Conservation (phyloP, 2,888 invertebrate genomes). For the Noctua janthina region DNA sequence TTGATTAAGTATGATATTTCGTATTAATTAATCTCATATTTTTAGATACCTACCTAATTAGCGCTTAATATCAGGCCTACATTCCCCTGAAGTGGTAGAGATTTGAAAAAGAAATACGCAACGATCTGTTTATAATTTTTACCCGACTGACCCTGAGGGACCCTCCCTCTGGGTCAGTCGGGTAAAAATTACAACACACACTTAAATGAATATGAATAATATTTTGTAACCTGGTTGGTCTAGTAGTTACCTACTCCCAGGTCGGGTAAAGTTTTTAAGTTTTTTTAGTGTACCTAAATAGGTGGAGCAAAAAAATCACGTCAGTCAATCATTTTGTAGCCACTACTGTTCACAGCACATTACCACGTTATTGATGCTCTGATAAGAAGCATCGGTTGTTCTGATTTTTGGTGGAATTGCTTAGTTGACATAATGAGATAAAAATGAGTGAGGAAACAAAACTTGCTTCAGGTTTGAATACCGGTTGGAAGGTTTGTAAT, state of each 20-base stretch:
- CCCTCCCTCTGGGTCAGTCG: too few relatives aligned
- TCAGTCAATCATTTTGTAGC: background rate
- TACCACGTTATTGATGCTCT: too few relatives aligned
- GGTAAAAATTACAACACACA: too few relatives aligned
- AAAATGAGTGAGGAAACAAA: constrained; percentile 18
- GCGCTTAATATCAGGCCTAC: background rate
- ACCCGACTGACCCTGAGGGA: background rate
- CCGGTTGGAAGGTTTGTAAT: constrained; percentile 24
- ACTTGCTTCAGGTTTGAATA: constrained; percentile 5
- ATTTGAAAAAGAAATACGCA: background rate
- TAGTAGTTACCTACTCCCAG: background rate
- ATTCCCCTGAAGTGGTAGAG: background rate
- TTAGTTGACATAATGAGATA: background rate
- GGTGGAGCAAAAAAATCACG: background rate
- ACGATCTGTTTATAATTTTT: background rate
- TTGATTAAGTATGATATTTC: background rate
- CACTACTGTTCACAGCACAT: too few relatives aligned
- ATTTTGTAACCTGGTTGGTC: too few relatives aligned
- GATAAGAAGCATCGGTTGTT: background rate
- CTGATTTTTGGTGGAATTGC: background rate
- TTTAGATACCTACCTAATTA: background rate
- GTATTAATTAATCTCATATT: background rate
- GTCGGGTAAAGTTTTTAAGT: background rate
- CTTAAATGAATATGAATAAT: too few relatives aligned
- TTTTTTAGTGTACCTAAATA: background rate